Conservation (phyloP, 1,140 invertebrate species). For the Spodoptera frugiperda region DNA sequence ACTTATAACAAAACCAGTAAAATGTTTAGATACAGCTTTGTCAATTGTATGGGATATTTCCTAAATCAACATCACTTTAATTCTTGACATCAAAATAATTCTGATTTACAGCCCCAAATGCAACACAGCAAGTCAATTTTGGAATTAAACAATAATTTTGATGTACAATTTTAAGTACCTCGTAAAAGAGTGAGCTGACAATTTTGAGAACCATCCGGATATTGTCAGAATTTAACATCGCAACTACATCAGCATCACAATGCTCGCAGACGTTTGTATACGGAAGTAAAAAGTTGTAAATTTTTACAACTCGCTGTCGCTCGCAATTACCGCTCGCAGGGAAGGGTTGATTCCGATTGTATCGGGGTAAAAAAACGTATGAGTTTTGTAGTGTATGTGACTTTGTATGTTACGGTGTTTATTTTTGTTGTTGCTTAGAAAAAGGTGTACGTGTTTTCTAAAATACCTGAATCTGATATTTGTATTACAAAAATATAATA, state of each 20-base stretch:
- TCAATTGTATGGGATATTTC: neutral
- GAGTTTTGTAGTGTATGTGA: neutral
- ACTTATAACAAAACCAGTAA: too few species aligned
- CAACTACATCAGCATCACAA: conserved; percentile 76
- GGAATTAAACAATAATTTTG: conserved; percentile 5
- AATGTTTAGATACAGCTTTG: too few species aligned
- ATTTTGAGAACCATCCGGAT: conserved; percentile 62
- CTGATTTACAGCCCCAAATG: too few species aligned
- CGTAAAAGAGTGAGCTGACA: conserved; percentile 18
- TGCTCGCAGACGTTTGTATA: conserved; percentile 62
- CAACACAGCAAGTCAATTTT: neutral
- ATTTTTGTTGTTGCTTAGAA: too few species aligned
- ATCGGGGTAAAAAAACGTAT: conserved; percentile 38
- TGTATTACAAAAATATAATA: too few species aligned
- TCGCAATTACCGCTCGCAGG: conserved; percentile 58
- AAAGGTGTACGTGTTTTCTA: too few species aligned
- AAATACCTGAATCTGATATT: too few species aligned
- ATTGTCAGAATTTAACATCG: conserved; percentile 65
- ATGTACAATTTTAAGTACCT: conserved; percentile 31
- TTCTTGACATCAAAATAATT: too few species aligned
- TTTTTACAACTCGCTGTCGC: conserved; percentile 75
- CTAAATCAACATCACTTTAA: too few species aligned
- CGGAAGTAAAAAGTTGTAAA: conserved; percentile 78
- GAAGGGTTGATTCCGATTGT: conserved; percentile 66
- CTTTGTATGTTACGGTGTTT: conserved; percentile 10